Conservation (phyloP, 2,113 vertebrate species). For the Aegypius monachus region DNA sequence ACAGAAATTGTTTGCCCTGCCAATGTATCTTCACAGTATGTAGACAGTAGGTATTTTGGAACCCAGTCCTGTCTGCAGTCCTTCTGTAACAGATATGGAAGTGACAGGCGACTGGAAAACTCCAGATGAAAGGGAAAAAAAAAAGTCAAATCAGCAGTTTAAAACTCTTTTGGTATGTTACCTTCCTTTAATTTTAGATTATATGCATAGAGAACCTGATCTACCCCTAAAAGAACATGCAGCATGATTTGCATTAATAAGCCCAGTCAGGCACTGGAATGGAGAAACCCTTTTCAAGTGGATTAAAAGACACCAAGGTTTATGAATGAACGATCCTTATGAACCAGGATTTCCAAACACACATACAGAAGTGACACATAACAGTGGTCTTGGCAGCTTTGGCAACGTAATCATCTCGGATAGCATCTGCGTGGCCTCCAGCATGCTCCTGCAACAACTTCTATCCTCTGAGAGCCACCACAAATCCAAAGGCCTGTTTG, state of each 20-base stretch:
- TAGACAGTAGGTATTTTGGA: neutral
- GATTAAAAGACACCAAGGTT: neutral
- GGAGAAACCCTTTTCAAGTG: conserved; percentile 9
- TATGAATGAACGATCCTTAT: neutral
- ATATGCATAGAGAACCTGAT: conserved; percentile 68
- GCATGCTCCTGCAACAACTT: neutral
- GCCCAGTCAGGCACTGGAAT: conserved; percentile 26
- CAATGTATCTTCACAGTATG: neutral
- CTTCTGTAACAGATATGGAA: conserved; percentile 23
- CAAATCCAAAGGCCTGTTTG: conserved; percentile 54
- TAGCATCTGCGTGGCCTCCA: neutral
- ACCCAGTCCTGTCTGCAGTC: conserved; percentile 29
- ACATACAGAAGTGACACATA: neutral
- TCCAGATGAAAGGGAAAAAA: neutral
- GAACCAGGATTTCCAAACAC: neutral
- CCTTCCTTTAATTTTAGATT: conserved; percentile 54
- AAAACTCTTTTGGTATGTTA: conserved; percentile 37
- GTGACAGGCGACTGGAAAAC: conserved; percentile 16
- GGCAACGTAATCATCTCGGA: neutral
- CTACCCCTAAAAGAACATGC: conserved; percentile 66
- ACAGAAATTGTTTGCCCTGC: conserved; percentile 20
- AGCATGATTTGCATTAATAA: conserved; percentile 47
- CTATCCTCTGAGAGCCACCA: neutral
- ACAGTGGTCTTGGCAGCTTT: conserved; percentile 23
- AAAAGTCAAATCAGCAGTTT: conserved; percentile 51